Percentiles rank a stretch among this genome's conserved stretches.
phyloP scores from a whole-genome alignment of 1,140 invertebrate genomes.

The Ips typographus region DNA sequence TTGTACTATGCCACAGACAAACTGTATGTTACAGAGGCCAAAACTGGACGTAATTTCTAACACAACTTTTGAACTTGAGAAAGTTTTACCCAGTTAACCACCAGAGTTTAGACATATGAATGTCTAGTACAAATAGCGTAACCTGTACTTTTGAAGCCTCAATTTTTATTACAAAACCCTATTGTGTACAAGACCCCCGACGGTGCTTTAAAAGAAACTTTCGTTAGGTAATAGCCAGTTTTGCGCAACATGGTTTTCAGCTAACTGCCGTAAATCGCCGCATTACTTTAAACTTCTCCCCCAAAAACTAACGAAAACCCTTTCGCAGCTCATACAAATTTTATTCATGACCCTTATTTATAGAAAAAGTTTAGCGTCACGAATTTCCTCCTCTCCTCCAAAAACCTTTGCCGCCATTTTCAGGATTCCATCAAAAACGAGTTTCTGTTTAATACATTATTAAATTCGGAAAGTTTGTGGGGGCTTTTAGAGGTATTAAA shows the following conservation, averaged over 20 bases:
- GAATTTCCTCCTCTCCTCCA: neutral
- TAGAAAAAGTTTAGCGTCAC: constrained; percentile 14
- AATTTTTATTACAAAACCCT: neutral
- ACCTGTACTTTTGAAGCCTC: too few relatives aligned
- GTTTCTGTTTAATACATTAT: constrained; percentile 11
- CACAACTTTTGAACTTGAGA: too few relatives aligned
- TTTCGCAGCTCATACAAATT: constrained; percentile 15
- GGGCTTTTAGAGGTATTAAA: constrained; percentile 9
- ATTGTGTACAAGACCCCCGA: neutral
- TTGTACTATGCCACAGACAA: too few relatives aligned
- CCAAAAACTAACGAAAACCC: constrained; percentile 5
- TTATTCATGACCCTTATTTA: constrained; percentile 16
- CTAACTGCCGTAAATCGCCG: constrained; percentile 15
- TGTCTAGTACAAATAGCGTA: too few relatives aligned
- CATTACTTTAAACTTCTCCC: constrained; percentile 12
- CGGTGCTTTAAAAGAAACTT: neutral
- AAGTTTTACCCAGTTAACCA: too few relatives aligned
- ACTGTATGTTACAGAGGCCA: too few relatives aligned
- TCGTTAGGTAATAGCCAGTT: neutral
- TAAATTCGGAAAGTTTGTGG: neutral
- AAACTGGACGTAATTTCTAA: too few relatives aligned
- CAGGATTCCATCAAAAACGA: constrained; percentile 10
- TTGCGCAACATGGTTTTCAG: neutral
- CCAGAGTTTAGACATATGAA: too few relatives aligned
- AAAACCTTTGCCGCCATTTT: constrained; percentile 6